Conservation (phyloP, 2,888 invertebrate species). For the Drosophila nr. perissopoda region DNA sequence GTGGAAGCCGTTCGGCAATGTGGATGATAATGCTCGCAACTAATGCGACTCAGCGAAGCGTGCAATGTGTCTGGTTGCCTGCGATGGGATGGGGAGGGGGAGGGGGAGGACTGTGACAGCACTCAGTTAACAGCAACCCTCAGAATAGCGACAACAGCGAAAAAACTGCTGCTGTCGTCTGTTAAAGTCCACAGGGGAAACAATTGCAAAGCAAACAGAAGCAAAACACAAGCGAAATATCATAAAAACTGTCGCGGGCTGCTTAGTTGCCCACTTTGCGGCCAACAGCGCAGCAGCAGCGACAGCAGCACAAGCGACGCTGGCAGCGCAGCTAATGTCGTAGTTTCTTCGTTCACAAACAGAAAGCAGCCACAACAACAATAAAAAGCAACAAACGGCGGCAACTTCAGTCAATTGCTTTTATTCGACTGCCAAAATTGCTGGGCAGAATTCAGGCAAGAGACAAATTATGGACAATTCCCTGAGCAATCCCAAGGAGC, state of each 20-base stretch:
- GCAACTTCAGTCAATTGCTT: constrained; percentile 52
- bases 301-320: constrained; percentile 23
- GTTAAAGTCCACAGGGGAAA: constrained; percentile 61
- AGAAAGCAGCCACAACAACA: neutral
- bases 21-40: constrained; percentile 64
- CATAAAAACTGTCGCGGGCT: constrained; percentile 57
- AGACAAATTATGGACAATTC: constrained; percentile 19
- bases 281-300: constrained; percentile 36
- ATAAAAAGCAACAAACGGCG: constrained; percentile 15
- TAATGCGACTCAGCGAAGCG: constrained; percentile 57
- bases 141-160: constrained; percentile 22
- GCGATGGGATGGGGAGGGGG: neutral
- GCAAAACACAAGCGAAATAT: constrained; percentile 35
- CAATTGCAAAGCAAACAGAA: constrained; percentile 71
- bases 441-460: neutral
- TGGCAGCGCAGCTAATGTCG: constrained; percentile 37
- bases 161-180: constrained; percentile 7
- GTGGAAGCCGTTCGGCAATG: constrained; percentile 61
- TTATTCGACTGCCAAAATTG: constrained; percentile 67
- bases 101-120: neutral
- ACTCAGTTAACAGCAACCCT: constrained; percentile 56
- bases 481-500: constrained; percentile 1
- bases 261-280: constrained; percentile 44
- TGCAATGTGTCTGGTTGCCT: constrained; percentile 36
- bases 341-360: constrained; percentile 25